Percentiles rank a stretch among this genome's conserved stretches.
These are phyloP conservation scores for Gracilinanus agilis DNA, from an alignment of 2,113 vertebrate species.

Conservation along the genomic window DNA sequence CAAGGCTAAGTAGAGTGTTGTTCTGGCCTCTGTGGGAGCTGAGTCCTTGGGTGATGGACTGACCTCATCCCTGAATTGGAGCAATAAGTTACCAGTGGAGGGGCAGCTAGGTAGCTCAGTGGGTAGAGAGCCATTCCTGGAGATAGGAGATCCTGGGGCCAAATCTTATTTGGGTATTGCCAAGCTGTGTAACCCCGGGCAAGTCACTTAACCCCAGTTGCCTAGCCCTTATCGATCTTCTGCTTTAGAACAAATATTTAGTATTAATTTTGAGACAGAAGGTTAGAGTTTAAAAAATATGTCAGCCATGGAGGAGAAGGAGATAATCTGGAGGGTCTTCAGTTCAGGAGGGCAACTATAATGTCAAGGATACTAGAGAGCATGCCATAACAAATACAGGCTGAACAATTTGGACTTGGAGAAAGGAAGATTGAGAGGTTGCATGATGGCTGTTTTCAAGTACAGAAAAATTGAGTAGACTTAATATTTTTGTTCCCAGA, in stretches of 20 bases:
- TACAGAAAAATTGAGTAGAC: not conserved
- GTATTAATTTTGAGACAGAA: too few relatives aligned
- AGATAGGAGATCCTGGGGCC: too few relatives aligned
- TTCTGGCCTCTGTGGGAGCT: not conserved
- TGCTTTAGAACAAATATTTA: too few relatives aligned
- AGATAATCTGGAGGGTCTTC: not conserved
- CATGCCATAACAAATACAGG: not conserved
- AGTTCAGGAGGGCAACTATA: not conserved
- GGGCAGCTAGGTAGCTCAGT: too few relatives aligned
- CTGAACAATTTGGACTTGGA: not conserved
- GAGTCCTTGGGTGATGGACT: not conserved
- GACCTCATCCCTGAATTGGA: not conserved
- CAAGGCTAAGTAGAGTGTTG: not conserved
- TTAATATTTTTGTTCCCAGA: not conserved
- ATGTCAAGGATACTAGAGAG: not conserved
- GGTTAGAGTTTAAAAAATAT: not conserved
- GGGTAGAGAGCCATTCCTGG: too few relatives aligned
- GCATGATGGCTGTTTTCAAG: not conserved
- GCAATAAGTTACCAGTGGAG: not conserved
- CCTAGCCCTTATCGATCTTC: too few relatives aligned
- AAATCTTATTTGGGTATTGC: too few relatives aligned
- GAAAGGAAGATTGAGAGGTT: not conserved
- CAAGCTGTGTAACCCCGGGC: too few relatives aligned
- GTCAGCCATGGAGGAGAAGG: not conserved
- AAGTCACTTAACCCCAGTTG: too few relatives aligned